These are phyloP conservation scores for Galerucella pusilla DNA, from an alignment of 2,888 invertebrate species.

Conservation along the genomic window DNA sequence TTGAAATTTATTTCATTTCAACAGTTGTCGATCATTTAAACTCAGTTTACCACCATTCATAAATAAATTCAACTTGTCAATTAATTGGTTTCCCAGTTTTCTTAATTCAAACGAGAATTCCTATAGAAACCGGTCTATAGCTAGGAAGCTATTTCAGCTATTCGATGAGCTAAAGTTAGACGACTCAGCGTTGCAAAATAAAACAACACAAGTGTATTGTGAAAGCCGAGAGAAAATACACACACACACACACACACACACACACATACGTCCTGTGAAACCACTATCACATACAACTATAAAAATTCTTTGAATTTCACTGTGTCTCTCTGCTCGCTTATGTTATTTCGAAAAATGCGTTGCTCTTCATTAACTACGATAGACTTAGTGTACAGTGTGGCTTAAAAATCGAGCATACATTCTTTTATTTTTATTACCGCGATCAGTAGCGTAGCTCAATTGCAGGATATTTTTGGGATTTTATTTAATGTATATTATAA, in stretches of 20 bases:
- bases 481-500: too few species aligned
- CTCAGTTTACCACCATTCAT: not conserved
- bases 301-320: conserved; percentile 25
- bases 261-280: too few species aligned
- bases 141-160: conserved; percentile 39
- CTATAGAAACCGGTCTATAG: conserved; percentile 10
- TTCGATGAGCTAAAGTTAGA: conserved; percentile 36
- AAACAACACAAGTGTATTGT: conserved; percentile 20
- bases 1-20: too few species aligned
- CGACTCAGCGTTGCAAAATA: conserved; percentile 31
- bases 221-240: conserved; percentile 30
- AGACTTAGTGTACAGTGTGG: too few species aligned
- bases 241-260: too few species aligned
- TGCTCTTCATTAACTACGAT: not conserved
- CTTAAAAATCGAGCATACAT: too few species aligned
- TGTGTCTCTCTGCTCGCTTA: conserved; percentile 8
- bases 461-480: too few species aligned
- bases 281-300: conserved; percentile 25
- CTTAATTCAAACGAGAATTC: not conserved
- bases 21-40: too few species aligned
- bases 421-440: too few species aligned
- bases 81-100: not conserved
- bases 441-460: too few species aligned
- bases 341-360: conserved; percentile 7
- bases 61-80: not conserved